Evolutionary conservation across 2,888 invertebrate genomes (phyloP).

Genomic region (Chironomus riparius): DNA sequence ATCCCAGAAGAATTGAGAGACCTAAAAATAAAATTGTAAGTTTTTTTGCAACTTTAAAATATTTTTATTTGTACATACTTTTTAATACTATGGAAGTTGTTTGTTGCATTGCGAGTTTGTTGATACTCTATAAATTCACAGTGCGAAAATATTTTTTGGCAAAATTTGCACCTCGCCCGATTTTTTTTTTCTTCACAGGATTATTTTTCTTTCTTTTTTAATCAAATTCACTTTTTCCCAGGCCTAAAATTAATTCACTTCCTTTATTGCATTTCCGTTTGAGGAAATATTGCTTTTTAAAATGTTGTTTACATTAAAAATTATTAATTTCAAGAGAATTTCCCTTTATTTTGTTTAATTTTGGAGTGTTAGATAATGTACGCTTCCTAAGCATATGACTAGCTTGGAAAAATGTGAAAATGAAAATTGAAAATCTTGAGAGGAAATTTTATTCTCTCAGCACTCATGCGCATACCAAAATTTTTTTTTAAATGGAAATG

Average conservation of each 20-base stretch:
- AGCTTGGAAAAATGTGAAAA: neutral
- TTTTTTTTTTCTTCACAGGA: neutral
- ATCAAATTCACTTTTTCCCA: neutral
- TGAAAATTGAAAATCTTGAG: neutral
- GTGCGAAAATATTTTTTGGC: neutral
- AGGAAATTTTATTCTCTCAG: neutral
- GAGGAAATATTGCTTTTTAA: neutral
- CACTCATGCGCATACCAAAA: too few species aligned
- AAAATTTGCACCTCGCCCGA: slow-evolving; percentile 1
- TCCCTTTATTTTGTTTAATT: neutral
- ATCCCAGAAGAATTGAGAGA: slow-evolving; percentile 79
- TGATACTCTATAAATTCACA: neutral
- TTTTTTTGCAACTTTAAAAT: neutral
- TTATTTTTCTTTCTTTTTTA: neutral
- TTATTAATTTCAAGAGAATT: neutral
- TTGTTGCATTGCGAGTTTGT: neutral
- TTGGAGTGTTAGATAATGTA: slow-evolving; percentile 4
- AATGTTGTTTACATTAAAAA: neutral
- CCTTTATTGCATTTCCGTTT: neutral
- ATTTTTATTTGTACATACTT: neutral
- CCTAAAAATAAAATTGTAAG: slow-evolving; percentile 42
- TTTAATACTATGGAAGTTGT: slow-evolving; percentile 27
- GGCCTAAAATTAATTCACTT: neutral
- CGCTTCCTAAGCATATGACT: neutral
- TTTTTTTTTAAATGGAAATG: too few species aligned